Evolutionary conservation across 2,888 invertebrate species (phyloP), one percentile per base, ranked within the genome.

Genomic region (Geophilus truncorum): DNA sequence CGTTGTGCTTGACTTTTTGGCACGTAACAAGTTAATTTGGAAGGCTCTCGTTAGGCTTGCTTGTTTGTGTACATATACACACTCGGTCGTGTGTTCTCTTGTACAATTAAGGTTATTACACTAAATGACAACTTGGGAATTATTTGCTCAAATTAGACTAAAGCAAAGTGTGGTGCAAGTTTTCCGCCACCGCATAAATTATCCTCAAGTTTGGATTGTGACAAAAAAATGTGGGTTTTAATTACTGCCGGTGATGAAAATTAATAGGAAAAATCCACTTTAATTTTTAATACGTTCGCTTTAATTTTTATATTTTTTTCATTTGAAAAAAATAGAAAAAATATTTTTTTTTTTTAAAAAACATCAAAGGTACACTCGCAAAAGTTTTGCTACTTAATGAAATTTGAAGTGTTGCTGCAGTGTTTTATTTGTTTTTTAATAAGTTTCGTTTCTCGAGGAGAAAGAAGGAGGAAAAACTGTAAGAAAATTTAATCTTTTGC

Each of bases 71-170:
- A 51, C 51, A 51, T 18, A 70, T 28, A 28, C 28, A 15, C 21
- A 6, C 57, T 57, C 21, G 57, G 57, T 28, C n/a, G 15, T 51
- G 51, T 21, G 51, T 51, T 51, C 28, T 70, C 70, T 70, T 5
- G 28, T 28, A 70, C 70, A 70, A 70, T 70, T 70, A 70, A 70
- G 25, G 70, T 70, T 70, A 70, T 70, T 70, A 70, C 25, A 28
- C 70, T 70, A 70, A 70, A 70, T 70, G 70, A 70, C 70, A 70
- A 28, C 70, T 70, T 70, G 70, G 70, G 70, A 70, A 70, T 70
- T 70, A 70, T 70, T 70, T 28, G 70, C 70, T 28, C 25, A 28
- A 70, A 70, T 70, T 70, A 23, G 12, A 28, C 28, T 25, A 70
- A 70, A 70, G 28, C 70, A 51, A 51, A 51, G 51, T 51, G 51